Conservation (phyloP, 1,140 invertebrate genomes). For the Pseudomyrmex flavicornis region DNA sequence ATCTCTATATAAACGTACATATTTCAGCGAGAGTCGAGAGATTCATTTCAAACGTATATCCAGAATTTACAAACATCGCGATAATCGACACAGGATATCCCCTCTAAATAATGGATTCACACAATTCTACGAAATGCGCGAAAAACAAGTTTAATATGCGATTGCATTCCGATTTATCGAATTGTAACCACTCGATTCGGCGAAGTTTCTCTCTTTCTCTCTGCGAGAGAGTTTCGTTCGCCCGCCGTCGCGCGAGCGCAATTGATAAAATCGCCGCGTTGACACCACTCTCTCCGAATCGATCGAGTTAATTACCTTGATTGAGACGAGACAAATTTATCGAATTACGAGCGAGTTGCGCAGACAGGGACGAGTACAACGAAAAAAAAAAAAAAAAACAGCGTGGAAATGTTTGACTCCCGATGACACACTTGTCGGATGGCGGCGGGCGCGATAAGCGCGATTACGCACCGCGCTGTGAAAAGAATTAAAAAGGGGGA, state of each 20-base stretch:
- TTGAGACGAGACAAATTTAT: too few relatives aligned
- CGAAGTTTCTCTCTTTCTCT: too few relatives aligned
- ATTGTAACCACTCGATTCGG: too few relatives aligned
- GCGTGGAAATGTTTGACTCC: conserved; percentile 20
- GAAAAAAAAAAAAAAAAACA: background rate
- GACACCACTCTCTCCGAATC: too few relatives aligned
- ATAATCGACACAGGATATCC: background rate
- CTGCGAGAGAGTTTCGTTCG: too few relatives aligned
- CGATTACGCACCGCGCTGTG: background rate
- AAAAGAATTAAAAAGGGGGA: background rate
- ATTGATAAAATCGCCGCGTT: too few relatives aligned
- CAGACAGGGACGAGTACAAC: background rate
- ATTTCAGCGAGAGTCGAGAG: too few relatives aligned
- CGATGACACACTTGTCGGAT: background rate
- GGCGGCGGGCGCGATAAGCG: background rate
- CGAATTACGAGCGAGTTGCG: too few relatives aligned
- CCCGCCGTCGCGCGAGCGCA: too few relatives aligned
- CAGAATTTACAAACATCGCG: background rate
- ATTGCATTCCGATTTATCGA: too few relatives aligned
- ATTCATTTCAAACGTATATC: background rate
- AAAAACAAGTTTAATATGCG: background rate
- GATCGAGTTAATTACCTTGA: too few relatives aligned
- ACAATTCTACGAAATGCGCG: background rate
- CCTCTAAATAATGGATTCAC: too few relatives aligned
- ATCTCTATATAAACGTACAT: background rate